Evolutionary conservation across 2,113 vertebrate genomes (phyloP).

Genomic region (Lepus europaeus): DNA sequence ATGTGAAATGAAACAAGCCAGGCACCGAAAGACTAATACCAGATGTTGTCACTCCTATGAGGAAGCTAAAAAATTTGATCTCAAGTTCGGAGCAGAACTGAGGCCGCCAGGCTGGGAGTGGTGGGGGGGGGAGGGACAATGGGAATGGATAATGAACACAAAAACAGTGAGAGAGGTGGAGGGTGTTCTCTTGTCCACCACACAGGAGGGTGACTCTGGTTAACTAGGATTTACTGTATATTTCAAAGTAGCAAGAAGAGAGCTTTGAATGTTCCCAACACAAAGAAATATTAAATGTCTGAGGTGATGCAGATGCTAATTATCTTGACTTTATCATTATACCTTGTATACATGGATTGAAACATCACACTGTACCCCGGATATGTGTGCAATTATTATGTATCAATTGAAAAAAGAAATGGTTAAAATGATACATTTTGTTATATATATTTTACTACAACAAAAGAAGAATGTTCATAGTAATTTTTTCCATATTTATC

Average conservation of each 20-base stretch:
- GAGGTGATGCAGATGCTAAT: neutral
- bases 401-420: neutral
- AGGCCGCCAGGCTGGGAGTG: neutral
- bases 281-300: neutral
- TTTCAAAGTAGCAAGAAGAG: neutral
- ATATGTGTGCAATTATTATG: neutral
- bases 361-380: neutral
- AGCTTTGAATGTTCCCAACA: neutral
- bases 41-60: neutral
- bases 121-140: neutral
- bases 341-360: neutral
- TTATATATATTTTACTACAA: neutral
- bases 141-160: neutral
- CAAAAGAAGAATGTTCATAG: conserved; percentile 13
- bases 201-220: neutral
- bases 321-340: neutral
- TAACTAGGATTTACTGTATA: neutral
- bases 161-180: neutral
- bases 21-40: neutral
- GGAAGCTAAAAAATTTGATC: neutral
- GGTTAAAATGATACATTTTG: neutral
- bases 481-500: conserved; percentile 2
- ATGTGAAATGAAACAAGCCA: neutral
- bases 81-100: neutral
- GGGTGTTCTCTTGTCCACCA: neutral